Evolutionary conservation across 2,797 vertebrate species (phyloP), one percentile per base, ranked within the genome.

Genomic region (Vipera ursinii): DNA sequence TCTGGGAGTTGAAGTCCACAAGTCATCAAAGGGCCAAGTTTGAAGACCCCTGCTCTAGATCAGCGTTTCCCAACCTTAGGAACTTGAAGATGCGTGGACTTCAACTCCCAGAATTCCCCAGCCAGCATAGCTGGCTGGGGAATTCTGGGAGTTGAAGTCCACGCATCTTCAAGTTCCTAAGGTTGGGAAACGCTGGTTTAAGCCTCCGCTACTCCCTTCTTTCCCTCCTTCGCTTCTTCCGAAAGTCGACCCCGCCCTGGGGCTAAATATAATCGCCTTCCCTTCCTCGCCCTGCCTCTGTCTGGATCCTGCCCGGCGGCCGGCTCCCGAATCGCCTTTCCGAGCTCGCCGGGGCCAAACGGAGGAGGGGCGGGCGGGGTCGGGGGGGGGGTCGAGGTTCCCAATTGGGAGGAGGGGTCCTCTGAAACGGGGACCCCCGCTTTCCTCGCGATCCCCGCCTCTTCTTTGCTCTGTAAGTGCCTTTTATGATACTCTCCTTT

Each of bases 191-290:
- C n/a, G n/a, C n/a, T n/a, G n/a, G 69, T 91, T 93, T 93, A 91
- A 93, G 94, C 90, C 95, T 86, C 87, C 89, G 93, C 90, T 78
- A 82, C 89, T 87, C 95, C 95, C 93, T 93, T 89, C 90, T 87
- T 90, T n/a, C 3, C 63, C 91, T 92, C 93, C 90, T 86, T 57
- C 87, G 24, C 86, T 63, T 82, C 92, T 91, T 91, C 93, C 93
- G 53, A 87, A 24, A 87, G 24, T n/a, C 85, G 86, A 89, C 94
- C 94, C 90, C 94, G 69, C 93, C 94, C 95, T 92, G 93, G 44
- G 73, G 88, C 88, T 86, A 89, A 91, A 93, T 87, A 93, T 60
- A 86, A 59, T 10, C 60, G 17, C 82, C 73, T 69, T 59, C 61
- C 9, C 14, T 8, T n/a, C 6, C 48, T 24, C 91, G 3, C 78